Base-by-base conservation (phyloP, 2,888 invertebrate species). In the Nebria salina region DNA sequence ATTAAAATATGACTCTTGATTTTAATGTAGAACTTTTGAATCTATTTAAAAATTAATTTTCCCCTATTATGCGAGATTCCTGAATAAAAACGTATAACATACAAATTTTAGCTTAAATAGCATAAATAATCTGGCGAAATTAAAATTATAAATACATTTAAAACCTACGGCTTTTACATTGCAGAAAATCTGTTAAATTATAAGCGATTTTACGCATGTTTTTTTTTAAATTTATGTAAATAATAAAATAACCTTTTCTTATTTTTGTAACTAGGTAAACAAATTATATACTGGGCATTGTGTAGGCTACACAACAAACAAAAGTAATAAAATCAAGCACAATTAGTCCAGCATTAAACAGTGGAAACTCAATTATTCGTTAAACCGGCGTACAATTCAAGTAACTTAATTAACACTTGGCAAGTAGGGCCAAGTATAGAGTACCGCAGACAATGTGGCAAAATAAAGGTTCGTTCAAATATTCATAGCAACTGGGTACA, bases 281-380 rank as follows among this genome's bases (percentile, higher is more conserved):
- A 72, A 72, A 72, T 72, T 72, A 72, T 15, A 41, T 34, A 34
- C 20, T n/a, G 73, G 43, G 42, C 8, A 41, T 68, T 68, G 2
- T 68, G 68, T 68, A 6, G 68, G 34, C 41, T 15, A 15, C 73
- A 34, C 41, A n/a, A 72, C n/a, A 78, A 73, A 73, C 73, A 73
- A 41, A 13, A 26, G 41, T 73, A 41, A 73, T 34, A 73, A 41
- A 73, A 73, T 73, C 73, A 73, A 41, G 41, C 20, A 41, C 26
- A 72, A 73, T 73, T 73, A 11, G 41, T 73, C 43, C 42, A 41
- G 73, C 73, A 73, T 73, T 73, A 73, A 73, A 73, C 42, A 6
- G 73, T 41, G 41, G 42, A 42, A 73, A 73, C 42, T 43, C 42
- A 41, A 73, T 73, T 73, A 73, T 65, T 26, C 65, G 70, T 70